Evolutionary conservation across 2,797 vertebrate genomes (phyloP).

Genomic region (Hapalemur alaotrensis): DNA sequence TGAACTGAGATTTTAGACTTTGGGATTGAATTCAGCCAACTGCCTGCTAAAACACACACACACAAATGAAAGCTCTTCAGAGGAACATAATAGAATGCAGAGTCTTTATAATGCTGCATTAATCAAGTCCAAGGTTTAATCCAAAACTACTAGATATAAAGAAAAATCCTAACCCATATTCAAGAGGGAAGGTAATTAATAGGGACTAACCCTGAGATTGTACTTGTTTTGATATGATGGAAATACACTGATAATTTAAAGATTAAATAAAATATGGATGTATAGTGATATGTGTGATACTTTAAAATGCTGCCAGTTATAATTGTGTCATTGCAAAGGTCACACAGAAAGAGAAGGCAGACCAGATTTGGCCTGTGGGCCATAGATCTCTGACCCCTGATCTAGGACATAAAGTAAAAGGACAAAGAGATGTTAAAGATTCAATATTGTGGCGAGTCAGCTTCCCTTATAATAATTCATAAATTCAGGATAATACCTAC

Average conservation of each 20-base stretch:
- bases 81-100: background rate
- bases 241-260: background rate
- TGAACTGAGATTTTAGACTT: background rate
- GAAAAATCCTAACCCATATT: background rate
- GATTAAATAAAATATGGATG: too few species aligned
- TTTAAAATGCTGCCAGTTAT: background rate
- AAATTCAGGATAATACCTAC: background rate
- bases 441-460: background rate
- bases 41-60: background rate
- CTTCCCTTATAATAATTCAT: background rate
- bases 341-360: background rate
- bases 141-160: background rate
- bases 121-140: background rate
- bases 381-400: background rate
- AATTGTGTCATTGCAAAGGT: too few species aligned
- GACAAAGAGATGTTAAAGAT: background rate
- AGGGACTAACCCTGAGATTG: background rate
- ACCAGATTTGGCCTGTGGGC: background rate
- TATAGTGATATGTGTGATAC: too few species aligned
- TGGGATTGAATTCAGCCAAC: background rate
- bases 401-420: background rate
- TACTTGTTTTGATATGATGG: background rate
- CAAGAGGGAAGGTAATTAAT: background rate
- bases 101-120: background rate
- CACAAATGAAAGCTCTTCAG: background rate